These are phyloP conservation scores for Kradibia gibbosae DNA, from an alignment of 1,140 invertebrate genomes.

Conservation along the genomic window DNA sequence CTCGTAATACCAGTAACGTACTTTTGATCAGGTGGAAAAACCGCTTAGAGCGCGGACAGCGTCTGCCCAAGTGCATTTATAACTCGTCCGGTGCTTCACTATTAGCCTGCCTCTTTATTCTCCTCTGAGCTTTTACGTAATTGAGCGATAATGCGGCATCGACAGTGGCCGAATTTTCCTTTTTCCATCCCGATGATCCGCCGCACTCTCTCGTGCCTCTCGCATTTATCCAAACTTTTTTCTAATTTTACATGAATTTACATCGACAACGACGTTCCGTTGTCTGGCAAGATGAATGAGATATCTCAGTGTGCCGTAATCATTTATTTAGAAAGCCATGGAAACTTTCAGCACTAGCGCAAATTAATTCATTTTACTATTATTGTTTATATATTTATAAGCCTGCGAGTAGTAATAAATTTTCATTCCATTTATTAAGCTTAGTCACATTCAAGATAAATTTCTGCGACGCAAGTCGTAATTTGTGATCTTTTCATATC, in stretches of 20 bases:
- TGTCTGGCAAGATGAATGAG: not conserved
- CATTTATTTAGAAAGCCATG: not conserved
- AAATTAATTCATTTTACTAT: not conserved
- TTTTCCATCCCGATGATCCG: not conserved
- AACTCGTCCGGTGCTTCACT: not conserved
- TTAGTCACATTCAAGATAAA: not conserved
- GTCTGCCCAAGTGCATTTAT: not conserved
- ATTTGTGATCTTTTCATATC: not conserved
- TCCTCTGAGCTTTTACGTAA: no score
- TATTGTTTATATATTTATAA: not conserved
- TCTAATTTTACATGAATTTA: not conserved
- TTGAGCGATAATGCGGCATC: not conserved
- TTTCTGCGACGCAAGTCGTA: not conserved
- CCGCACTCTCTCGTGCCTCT: not conserved
- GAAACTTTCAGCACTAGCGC: not conserved
- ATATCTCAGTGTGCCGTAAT: not conserved
- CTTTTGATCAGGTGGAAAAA: not conserved
- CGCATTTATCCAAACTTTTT: no score
- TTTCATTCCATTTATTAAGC: not conserved
- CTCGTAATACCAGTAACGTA: slow-evolving; percentile 6
- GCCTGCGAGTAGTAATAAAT: not conserved
- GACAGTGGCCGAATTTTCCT: not conserved
- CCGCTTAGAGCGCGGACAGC: not conserved
- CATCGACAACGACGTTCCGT: not conserved
- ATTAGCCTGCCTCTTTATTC: no score